Percentiles rank a stretch among this genome's conserved stretches.
Evolutionary conservation across 2,888 invertebrate genomes (phyloP).

Genomic region (Sinhomidia bicolor): DNA sequence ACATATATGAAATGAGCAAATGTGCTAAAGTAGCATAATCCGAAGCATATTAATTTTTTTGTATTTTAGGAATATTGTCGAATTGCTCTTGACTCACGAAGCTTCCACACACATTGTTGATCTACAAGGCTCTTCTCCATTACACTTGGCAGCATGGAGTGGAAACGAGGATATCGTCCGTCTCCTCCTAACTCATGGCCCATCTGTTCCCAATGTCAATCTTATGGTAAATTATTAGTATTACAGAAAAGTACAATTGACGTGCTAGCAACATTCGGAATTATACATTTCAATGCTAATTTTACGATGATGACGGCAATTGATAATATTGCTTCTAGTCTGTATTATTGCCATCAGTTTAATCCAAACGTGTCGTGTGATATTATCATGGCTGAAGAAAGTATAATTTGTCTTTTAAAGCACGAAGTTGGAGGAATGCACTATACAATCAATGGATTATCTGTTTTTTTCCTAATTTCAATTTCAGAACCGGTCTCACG

Average conservation of each 20-base stretch:
- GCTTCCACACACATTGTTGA: slow-evolving; percentile 95
- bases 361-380: neutral
- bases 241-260: neutral
- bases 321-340: too few relatives aligned
- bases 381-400: neutral
- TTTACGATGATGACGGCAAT: neutral
- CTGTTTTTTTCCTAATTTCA: neutral
- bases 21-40: too few relatives aligned
- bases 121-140: slow-evolving; percentile 94
- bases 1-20: too few relatives aligned
- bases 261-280: neutral
- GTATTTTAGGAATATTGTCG: slow-evolving; percentile 89
- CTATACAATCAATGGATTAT: slow-evolving; percentile 22
- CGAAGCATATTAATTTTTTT: neutral
- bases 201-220: slow-evolving; percentile 90
- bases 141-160: slow-evolving; percentile 97
- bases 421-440: slow-evolving; percentile 4
- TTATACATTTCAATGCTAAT: neutral
- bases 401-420: slow-evolving; percentile 3
- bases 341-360: neutral
- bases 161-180: slow-evolving; percentile 94
- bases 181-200: slow-evolving; percentile 90
- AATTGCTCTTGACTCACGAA: slow-evolving; percentile 90
- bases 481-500: slow-evolving; percentile 91
- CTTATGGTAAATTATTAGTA: slow-evolving; percentile 85